These are phyloP conservation scores for Belgica antarctica DNA, from an alignment of 2,888 invertebrate genomes.

Conservation along the genomic window DNA sequence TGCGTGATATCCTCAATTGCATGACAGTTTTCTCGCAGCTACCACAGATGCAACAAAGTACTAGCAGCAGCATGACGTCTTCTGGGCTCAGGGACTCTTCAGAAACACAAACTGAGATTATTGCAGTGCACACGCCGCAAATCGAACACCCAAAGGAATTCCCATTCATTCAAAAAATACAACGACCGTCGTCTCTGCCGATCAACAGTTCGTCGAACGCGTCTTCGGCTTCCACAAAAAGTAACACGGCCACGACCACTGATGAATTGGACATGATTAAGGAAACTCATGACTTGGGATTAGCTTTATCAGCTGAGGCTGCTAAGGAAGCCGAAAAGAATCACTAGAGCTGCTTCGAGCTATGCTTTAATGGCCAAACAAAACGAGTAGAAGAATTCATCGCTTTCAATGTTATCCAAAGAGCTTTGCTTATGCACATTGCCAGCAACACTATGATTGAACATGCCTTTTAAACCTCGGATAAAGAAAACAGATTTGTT, in stretches of 20 bases:
- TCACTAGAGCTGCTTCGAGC: not conserved
- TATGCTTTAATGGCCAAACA: not conserved
- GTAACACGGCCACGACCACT: conserved; percentile 43
- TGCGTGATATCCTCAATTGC: conserved; percentile 73
- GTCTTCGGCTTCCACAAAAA: conserved; percentile 45
- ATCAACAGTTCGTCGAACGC: conserved; percentile 48
- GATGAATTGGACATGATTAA: not conserved
- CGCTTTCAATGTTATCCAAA: too few relatives aligned
- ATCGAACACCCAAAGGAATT: conserved; percentile 57
- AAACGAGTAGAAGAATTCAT: too few relatives aligned
- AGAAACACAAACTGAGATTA: conserved; percentile 77
- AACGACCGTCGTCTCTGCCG: conserved; percentile 53
- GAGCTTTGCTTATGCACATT: too few relatives aligned
- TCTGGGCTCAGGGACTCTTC: conserved; percentile 54
- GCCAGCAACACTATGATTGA: too few relatives aligned
- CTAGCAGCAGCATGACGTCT: conserved; percentile 49
- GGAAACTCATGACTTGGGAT: not conserved
- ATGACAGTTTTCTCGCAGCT: conserved; percentile 60
- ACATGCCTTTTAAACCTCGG: too few relatives aligned
- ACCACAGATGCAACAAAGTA: conserved; percentile 52
- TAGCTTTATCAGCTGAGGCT: too few relatives aligned
- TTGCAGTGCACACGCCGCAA: conserved; percentile 75
- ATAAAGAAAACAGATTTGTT: too few relatives aligned
- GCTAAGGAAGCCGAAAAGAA: too few relatives aligned
- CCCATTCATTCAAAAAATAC: conserved; percentile 51